A percentile compares a stretch with the other conserved stretches of the same genome.
phyloP scores from a whole-genome alignment of 2,113 vertebrate species.

The Typhlomys cinereus region DNA sequence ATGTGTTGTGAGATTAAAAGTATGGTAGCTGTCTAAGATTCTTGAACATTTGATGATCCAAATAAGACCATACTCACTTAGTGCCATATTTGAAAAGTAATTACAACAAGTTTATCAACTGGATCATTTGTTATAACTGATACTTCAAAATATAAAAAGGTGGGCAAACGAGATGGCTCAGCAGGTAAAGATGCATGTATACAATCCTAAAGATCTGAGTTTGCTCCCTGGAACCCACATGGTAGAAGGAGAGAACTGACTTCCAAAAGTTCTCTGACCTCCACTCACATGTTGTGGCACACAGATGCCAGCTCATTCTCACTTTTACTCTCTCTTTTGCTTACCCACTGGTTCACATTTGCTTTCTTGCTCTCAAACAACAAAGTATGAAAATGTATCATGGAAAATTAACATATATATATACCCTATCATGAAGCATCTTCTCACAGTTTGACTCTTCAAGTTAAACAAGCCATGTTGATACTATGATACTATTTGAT shows the following conservation, averaged over 20 bases:
- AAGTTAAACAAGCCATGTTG: neutral
- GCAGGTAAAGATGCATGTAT: no score
- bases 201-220: no score
- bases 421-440: neutral
- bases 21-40: slow-evolving; percentile 45
- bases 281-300: no score
- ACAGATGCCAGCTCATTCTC: no score
- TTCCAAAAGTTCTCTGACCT: no score
- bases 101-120: slow-evolving; percentile 17
- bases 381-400: slow-evolving; percentile 1
- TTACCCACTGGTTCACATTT: no score
- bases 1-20: slow-evolving; percentile 65
- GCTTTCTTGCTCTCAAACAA: no score
- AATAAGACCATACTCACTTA: slow-evolving; percentile 57
- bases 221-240: no score
- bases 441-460: neutral
- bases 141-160: slow-evolving; percentile 47
- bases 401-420: neutral
- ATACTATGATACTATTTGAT: neutral
- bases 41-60: slow-evolving; percentile 72
- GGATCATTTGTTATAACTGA: slow-evolving; percentile 35
- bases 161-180: no score
- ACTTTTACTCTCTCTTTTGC: no score
- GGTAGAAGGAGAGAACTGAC: no score
- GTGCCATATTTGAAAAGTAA: slow-evolving; percentile 1